Percentiles rank a stretch among this genome's conserved stretches.
phyloP scores from a whole-genome alignment of 2,888 invertebrate genomes.

The Amphipoea oculea region DNA sequence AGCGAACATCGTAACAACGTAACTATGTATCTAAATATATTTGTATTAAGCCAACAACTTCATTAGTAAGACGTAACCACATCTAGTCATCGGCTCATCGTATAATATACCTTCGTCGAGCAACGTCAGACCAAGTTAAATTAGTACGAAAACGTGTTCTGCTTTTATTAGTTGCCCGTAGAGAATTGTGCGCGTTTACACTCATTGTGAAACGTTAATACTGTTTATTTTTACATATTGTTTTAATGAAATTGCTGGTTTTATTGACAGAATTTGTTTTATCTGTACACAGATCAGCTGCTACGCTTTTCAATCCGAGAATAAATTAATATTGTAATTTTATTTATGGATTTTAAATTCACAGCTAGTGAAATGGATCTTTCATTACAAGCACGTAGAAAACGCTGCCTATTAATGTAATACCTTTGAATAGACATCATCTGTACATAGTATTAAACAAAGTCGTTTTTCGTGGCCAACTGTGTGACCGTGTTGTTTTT shows the following conservation, averaged over 20 bases:
- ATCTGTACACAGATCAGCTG: constrained; percentile 25
- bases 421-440: not conserved
- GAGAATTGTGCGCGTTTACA: constrained; percentile 73
- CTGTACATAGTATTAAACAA: not conserved
- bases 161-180: constrained; percentile 76
- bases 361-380: not conserved
- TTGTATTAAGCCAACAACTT: constrained; percentile 32
- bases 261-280: constrained; percentile 37
- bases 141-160: constrained; percentile 81
- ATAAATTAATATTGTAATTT: constrained; percentile 31
- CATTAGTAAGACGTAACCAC: constrained; percentile 50
- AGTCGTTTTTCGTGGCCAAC: not conserved
- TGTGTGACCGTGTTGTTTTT: not conserved
- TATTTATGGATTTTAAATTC: constrained; percentile 20
- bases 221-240: constrained; percentile 64
- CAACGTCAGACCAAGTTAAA: constrained; percentile 78
- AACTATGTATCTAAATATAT: constrained; percentile 35
- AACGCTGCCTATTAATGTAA: not conserved
- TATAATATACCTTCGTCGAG: constrained; percentile 63
- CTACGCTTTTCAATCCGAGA: constrained; percentile 18
- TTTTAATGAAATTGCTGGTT: constrained; percentile 51
- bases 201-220: constrained; percentile 71
- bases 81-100: constrained; percentile 51
- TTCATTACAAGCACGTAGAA: not conserved
- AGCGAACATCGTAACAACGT: constrained; percentile 2